phyloP scores from a whole-genome alignment of 2,888 invertebrate genomes.

The Masnerella sp. region DNA sequence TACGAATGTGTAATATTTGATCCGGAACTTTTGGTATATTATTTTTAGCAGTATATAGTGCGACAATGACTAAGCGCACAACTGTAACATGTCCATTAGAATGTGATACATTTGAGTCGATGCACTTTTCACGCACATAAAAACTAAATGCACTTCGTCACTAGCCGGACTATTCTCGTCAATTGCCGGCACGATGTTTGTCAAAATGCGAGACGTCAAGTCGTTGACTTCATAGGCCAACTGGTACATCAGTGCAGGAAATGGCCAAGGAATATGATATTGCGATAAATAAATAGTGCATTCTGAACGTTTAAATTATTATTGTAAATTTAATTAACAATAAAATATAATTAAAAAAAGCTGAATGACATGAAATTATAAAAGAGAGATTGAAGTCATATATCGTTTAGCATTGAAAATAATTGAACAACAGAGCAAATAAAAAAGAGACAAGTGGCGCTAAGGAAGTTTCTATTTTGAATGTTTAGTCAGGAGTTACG shows the following conservation, averaged over 20 bases:
- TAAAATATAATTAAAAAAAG: background rate
- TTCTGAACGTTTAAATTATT: constrained; percentile 69
- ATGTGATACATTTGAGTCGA: constrained; percentile 11
- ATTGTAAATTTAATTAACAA: too few relatives aligned
- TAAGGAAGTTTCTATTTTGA: constrained; percentile 65
- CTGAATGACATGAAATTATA: background rate
- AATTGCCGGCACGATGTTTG: constrained; percentile 19
- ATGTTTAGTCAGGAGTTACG: constrained; percentile 75
- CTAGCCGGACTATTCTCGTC: constrained; percentile 36
- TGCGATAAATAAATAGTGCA: constrained; percentile 66
- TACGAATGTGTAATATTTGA: too few relatives aligned
- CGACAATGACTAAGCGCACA: constrained; percentile 5
- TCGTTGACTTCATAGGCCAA: constrained; percentile 42
- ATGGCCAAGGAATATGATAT: constrained; percentile 72
- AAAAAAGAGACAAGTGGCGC: constrained; percentile 69
- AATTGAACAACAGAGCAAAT: constrained; percentile 43
- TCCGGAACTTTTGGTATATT: too few relatives aligned
- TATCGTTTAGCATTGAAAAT: constrained; percentile 27
- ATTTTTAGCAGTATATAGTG: too few relatives aligned
- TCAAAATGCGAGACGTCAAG: constrained; percentile 37
- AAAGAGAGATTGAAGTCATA: background rate
- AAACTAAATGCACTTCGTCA: constrained; percentile 41
- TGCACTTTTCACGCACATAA: constrained; percentile 19
- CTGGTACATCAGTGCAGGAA: constrained; percentile 65
- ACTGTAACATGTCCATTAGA: constrained; percentile 7